These are phyloP conservation scores for Ctenosaura bakeri DNA, from an alignment of 2,797 vertebrate genomes.

Conservation along the genomic window DNA sequence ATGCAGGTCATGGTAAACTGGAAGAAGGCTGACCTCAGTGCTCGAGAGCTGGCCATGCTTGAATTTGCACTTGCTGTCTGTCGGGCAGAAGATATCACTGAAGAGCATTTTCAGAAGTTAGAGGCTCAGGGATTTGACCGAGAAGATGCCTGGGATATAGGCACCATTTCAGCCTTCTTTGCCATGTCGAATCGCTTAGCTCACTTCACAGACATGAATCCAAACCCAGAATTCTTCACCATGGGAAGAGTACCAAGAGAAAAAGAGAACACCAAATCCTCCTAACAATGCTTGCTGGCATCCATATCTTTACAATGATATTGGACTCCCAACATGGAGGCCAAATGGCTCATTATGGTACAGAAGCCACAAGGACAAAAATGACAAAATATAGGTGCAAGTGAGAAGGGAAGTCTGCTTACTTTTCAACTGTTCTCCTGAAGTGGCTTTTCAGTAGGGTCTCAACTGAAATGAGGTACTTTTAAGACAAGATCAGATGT, in stretches of 20 bases:
- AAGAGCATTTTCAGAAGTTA: conserved; percentile 84
- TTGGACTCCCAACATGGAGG: not conserved
- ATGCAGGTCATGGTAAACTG: conserved; percentile 86
- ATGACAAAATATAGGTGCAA: not conserved
- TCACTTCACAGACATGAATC: conserved; percentile 85
- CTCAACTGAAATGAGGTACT: not conserved
- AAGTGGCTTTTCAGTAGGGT: not conserved
- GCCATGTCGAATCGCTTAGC: conserved; percentile 88
- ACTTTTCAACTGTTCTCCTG: not conserved
- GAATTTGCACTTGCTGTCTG: conserved; percentile 88
- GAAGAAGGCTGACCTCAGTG: conserved; percentile 81
- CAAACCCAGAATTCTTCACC: conserved; percentile 87
- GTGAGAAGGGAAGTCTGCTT: not conserved
- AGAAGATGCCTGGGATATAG: conserved; percentile 91
- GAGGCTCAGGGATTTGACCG: conserved; percentile 86
- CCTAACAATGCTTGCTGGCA: rapidly evolving
- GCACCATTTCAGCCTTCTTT: conserved; percentile 87
- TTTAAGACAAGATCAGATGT: not conserved
- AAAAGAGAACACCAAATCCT: not conserved
- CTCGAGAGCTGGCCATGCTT: conserved; percentile 85
- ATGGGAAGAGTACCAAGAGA: conserved; percentile 79
- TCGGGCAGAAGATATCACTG: conserved; percentile 85
- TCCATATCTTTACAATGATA: not conserved
- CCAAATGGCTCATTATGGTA: not conserved
- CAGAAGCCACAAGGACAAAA: no score